Evolutionary conservation across 2,797 vertebrate species (phyloP), one percentile per base, ranked within the genome.

Genomic region (Eidolon dupreanum): DNA sequence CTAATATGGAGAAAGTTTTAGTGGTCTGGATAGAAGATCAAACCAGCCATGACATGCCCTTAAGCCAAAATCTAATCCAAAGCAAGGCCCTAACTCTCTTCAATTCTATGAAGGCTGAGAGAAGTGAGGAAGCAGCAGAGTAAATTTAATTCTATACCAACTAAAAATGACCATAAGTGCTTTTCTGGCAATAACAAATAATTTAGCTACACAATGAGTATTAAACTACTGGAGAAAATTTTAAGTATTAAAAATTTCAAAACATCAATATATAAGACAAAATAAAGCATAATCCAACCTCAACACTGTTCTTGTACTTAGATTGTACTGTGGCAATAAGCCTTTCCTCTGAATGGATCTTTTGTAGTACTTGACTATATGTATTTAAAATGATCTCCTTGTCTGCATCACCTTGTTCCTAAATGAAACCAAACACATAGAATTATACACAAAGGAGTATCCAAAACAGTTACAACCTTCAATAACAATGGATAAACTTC

Each of bases 331-430:
- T 59, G 38, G 71, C 65, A 90, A 99, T 98, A 9, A 98, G 91
- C 31, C 51, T 86, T 95, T 98, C 98, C 83, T 99, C 99, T 75
- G 98, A 88, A 68, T 5, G 43, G 75, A 99, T 94, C 78, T 98
- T 95, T 85, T 96, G 73, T 28, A 98, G 87, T 65, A 98, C 96
- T 95, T 97, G 93, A 92, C 73, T 97, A 36, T 98, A 98, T 33
- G 98, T 97, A 82, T 94, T 97, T 90, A 75, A 96, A 97, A 99
- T 98, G 61, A 99, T 98, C 96, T 94, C 93, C 77, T 96, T 97
- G 65, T 98, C 98, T 83, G 95, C 55, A 95, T 98, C 98, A 93
- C 97, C 96, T 85, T 97, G 98, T 28, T 98, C 98, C 99, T 99
- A 77, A 49, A 95, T 81, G 79, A 92, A 98, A 96, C 87, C 19